phyloP scores from a whole-genome alignment of 2,113 vertebrate genomes.

The Gopherus evgoodei region DNA sequence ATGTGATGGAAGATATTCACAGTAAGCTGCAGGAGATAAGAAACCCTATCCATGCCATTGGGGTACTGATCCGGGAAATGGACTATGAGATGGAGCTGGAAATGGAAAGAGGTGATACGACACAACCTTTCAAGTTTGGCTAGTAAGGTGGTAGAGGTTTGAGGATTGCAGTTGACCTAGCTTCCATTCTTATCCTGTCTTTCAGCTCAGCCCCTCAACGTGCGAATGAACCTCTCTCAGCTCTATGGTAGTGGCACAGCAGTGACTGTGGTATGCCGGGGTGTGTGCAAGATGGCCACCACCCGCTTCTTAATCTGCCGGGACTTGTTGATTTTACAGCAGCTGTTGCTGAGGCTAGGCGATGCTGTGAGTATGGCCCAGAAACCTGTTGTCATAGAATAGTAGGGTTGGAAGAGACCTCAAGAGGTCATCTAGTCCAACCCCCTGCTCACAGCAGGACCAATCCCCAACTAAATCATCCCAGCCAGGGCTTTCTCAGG shows the following conservation, averaged over 20 bases:
- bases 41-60: slow-evolving; percentile 87
- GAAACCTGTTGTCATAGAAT: neutral
- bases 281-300: slow-evolving; percentile 83
- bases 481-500: no score
- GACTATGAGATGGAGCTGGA: slow-evolving; percentile 91
- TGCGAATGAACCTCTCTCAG: slow-evolving; percentile 87
- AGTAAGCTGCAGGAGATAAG: slow-evolving; percentile 92
- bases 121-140: accelerated
- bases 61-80: slow-evolving; percentile 89
- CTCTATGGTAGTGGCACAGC: slow-evolving; percentile 87
- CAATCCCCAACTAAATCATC: no score
- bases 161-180: accelerated
- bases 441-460: no score
- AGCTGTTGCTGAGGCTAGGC: slow-evolving; percentile 86
- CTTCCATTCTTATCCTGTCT: neutral
- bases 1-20: slow-evolving; percentile 89
- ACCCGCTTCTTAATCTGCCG: slow-evolving; percentile 89
- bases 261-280: slow-evolving; percentile 81
- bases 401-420: no score
- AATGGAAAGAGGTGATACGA: slow-evolving; percentile 71
- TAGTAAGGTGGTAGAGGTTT: neutral
- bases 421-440: no score
- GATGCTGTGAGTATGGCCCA: slow-evolving; percentile 84
- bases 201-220: slow-evolving; percentile 81
- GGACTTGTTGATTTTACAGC: slow-evolving; percentile 92